phyloP scores from a whole-genome alignment of 2,113 vertebrate genomes.

The Halcyon malimbica region DNA sequence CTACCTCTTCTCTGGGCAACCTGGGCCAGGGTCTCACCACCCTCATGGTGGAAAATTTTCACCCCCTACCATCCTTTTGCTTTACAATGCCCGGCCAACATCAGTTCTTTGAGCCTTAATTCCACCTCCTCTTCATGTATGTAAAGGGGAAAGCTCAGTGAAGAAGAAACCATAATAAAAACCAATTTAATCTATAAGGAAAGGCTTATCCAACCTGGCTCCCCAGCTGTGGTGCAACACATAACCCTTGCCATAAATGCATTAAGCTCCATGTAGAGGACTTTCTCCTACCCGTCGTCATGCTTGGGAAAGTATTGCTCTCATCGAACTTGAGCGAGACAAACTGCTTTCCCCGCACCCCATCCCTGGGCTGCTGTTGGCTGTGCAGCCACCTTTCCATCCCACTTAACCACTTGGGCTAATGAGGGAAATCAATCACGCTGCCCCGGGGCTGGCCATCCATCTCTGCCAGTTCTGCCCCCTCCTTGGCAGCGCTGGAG shows the following conservation, averaged over 20 bases:
- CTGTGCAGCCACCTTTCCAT: not conserved
- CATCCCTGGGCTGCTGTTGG: not conserved
- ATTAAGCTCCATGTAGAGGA: not conserved
- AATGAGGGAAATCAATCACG: conserved; percentile 26
- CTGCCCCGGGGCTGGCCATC: not conserved
- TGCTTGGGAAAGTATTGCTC: not conserved
- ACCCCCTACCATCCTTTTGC: not conserved
- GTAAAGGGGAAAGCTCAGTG: not conserved
- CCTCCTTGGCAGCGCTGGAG: fast-evolving
- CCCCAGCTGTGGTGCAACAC: not conserved
- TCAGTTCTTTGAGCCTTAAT: not conserved
- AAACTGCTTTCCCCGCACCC: not conserved
- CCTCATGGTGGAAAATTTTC: too few relatives aligned
- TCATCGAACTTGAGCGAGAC: fast-evolving
- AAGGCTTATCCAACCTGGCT: not conserved
- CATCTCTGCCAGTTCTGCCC: not conserved
- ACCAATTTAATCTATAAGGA: not conserved
- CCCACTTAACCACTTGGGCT: not conserved
- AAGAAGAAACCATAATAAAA: not conserved
- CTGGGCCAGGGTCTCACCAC: too few relatives aligned
- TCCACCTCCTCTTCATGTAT: not conserved
- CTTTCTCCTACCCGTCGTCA: not conserved
- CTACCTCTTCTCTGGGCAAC: too few relatives aligned
- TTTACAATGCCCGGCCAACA: not conserved
- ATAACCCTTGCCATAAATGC: not conserved